These are phyloP conservation scores for rabbit (Oryctolagus cuniculus) DNA, from an alignment of 2,113 vertebrate species.

Conservation along the genomic window mOryCun1.1 NC_091435.1:63618501-63619000, in stretches of 20 bases:
- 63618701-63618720: background rate
- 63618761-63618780: background rate
- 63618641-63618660: background rate
- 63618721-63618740: background rate
- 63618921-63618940: no score
- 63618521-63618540: background rate
- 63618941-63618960: background rate
- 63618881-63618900: background rate
- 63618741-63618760: background rate
- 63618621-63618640: background rate
- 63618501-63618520: constrained; percentile 37
- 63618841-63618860: background rate
- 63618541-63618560: background rate
- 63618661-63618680: constrained; percentile 46
- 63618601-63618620: background rate
- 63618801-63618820: background rate
- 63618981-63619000: background rate
- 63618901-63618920: background rate
- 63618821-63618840: background rate
- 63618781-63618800: background rate
- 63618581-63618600: background rate
- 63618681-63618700: background rate
- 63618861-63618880: background rate
- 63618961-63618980: background rate
- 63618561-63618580: background rate